A percentile compares a stretch with the other conserved stretches of the same genome.
phyloP scores from a whole-genome alignment of 2,113 vertebrate genomes.

The Ciconia maguari region DNA sequence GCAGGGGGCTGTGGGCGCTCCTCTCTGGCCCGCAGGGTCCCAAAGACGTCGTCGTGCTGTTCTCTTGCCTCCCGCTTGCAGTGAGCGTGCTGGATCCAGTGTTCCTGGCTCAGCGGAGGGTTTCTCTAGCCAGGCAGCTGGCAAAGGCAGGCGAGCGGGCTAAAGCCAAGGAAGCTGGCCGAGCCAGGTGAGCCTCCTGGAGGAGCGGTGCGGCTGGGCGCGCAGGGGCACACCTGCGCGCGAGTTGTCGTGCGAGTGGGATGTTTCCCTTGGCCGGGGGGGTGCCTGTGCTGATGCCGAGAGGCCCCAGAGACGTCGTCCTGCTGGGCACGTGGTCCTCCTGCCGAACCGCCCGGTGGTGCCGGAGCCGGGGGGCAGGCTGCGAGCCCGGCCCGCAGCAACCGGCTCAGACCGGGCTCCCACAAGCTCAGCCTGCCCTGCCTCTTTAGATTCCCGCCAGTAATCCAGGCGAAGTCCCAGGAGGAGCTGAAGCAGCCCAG shows the following conservation, averaged over 20 bases:
- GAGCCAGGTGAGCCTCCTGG: not conserved
- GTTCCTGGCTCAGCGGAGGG: not conserved
- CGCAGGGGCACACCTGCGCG: too few species aligned
- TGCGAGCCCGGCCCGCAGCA: too few species aligned
- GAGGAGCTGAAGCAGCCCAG: too few species aligned
- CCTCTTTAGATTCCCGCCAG: too few species aligned
- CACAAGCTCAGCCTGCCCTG: too few species aligned
- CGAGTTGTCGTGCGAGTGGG: too few species aligned
- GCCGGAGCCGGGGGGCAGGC: too few species aligned
- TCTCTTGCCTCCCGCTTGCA: not conserved
- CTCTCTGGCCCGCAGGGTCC: not conserved
- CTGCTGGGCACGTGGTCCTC: too few species aligned
- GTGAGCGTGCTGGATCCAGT: not conserved
- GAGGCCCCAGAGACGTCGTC: not conserved
- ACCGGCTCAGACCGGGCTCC: too few species aligned
- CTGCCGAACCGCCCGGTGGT: not conserved
- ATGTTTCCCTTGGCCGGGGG: not conserved
- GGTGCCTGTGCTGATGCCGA: too few species aligned
- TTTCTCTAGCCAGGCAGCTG: not conserved
- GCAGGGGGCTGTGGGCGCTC: not conserved
- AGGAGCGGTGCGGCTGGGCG: too few species aligned
- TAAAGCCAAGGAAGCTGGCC: not conserved
- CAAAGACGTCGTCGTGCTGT: not conserved
- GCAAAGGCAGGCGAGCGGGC: not conserved
- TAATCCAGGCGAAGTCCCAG: too few species aligned